Conservation (phyloP, 2,888 invertebrate species). For the Lycophotia porphyrea region DNA sequence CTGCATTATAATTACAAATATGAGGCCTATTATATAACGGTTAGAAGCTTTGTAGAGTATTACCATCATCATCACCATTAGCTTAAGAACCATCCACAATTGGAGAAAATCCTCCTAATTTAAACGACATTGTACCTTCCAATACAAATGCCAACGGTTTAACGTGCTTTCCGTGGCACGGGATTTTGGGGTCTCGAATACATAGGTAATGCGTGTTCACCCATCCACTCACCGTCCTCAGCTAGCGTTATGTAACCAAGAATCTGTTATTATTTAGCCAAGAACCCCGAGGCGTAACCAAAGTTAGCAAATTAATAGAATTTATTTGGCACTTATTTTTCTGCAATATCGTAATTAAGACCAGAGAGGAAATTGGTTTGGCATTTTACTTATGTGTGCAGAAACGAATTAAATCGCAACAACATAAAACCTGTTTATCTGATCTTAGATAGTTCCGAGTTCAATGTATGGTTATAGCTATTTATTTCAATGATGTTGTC, state of each 20-base stretch:
- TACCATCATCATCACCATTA: background rate
- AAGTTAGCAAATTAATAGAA: background rate
- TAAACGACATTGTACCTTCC: background rate
- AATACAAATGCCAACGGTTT: background rate
- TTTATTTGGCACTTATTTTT: background rate
- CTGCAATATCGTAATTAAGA: background rate
- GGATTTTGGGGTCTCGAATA: background rate
- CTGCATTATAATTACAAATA: background rate
- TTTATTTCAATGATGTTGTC: background rate
- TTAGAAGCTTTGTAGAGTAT: background rate
- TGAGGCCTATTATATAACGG: no score
- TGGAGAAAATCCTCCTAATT: background rate
- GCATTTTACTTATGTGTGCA: conserved; percentile 2
- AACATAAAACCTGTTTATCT: background rate
- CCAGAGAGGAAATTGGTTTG: conserved; percentile 4
- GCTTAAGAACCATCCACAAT: background rate
- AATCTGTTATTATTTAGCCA: no score
- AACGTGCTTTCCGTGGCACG: background rate
- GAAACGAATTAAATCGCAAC: conserved; percentile 2
- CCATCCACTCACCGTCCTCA: background rate
- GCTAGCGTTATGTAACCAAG: background rate
- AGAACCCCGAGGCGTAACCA: background rate
- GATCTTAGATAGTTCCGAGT: background rate
- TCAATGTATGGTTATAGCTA: background rate
- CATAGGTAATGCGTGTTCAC: background rate